Percentiles rank a stretch among this genome's conserved stretches.
Evolutionary conservation across 2,888 invertebrate species (phyloP).

Genomic region (Parnassius glacialis): DNA sequence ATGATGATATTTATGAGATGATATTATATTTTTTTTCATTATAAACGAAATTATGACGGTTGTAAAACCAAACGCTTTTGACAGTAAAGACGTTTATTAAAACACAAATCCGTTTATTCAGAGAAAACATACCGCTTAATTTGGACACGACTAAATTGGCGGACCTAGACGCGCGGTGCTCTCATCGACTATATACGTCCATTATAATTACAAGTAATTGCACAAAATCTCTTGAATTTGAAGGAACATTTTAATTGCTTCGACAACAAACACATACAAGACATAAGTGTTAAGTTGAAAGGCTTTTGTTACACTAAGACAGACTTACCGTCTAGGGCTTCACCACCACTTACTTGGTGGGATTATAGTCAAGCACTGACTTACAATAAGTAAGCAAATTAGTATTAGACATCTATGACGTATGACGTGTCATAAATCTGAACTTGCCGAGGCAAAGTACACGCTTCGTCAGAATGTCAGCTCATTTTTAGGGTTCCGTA

Average conservation of each 20-base stretch:
- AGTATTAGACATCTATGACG: too few species aligned
- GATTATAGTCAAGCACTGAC: too few species aligned
- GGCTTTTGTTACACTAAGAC: too few species aligned
- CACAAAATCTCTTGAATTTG: constrained; percentile 32
- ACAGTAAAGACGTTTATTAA: constrained; percentile 14
- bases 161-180: constrained; percentile 15
- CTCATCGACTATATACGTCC: constrained; percentile 26
- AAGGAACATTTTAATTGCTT: constrained; percentile 37
- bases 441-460: too few species aligned
- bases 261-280: constrained; percentile 20
- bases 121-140: constrained; percentile 1
- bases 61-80: constrained; percentile 10
- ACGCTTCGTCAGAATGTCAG: too few species aligned
- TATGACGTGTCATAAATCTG: too few species aligned
- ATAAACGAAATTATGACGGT: neutral
- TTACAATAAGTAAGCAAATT: too few species aligned
- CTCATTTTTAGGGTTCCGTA: too few species aligned
- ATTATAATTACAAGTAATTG: constrained; percentile 34
- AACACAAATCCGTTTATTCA: constrained; percentile 1
- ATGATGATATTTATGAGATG: too few species aligned
- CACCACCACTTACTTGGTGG: too few species aligned
- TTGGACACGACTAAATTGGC: constrained; percentile 18
- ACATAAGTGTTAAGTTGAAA: constrained; percentile 29
- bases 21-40: too few species aligned
- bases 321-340: too few species aligned